Evolutionary conservation across 2,797 vertebrate genomes (phyloP), one percentile per base, ranked within the genome.

Genomic region (Stomatorhinus walkeri): DNA sequence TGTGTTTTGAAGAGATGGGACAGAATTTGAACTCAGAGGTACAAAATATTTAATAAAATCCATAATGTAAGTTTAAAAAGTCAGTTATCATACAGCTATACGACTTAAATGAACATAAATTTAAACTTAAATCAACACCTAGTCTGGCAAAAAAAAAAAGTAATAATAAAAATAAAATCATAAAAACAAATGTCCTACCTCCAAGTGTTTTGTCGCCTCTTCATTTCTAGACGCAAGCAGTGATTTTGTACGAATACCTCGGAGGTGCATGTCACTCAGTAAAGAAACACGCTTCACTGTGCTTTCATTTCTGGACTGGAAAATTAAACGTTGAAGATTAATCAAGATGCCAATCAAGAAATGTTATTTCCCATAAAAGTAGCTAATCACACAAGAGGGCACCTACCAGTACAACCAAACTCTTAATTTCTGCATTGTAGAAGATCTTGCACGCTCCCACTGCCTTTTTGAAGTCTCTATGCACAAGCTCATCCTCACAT

Each of bases 181-280:
- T 32, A 56, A 56, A 56, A 19, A 56, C 49, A 87, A 51, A 28
- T 0, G 8, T 32, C 14, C 0, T 95, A 99, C 98, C 97, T 99
- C 98, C 91, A 99, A 95, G 89, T 99, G 98, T 91, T 98, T 96
- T 94, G 94, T 99, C 91, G 98, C 98, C 94, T 99, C 98, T 93
- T 99, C 97, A 89, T 99, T 99, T 92, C 98, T 96, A 94, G 96
- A 93, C 19, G 99, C 98, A 88, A 99, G 96, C 51, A 97, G 96
- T 89, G 99, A 94, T 93, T 99, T 99, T 93, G 98, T 99, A 90
- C 98, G 97, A 90, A 99, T 96, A 92, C 98, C 99, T 92, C 98
- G 97, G 95, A 99, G 99, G 96, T 99, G 98, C 98, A 99, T 99
- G 95, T 99, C 98, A 49, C 97, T 98, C 94, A 99, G 94, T 97